These are phyloP conservation scores for Sphaerophoria rueppellii DNA, from an alignment of 2,888 invertebrate species.

Conservation along the genomic window DNA sequence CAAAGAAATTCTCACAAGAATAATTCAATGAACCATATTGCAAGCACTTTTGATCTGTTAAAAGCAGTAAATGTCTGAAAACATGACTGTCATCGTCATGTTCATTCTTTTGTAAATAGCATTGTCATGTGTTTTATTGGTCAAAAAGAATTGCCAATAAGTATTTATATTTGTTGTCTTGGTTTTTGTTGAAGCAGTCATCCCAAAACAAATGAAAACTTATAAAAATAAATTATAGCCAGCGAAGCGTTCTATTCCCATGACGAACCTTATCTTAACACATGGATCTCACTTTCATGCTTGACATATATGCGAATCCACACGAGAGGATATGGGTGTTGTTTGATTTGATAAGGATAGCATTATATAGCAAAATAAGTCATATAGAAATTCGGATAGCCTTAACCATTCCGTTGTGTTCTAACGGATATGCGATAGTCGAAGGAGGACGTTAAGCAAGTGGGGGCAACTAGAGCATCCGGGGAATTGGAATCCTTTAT, in stretches of 20 bases:
- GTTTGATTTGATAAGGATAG: slow-evolving; percentile 43
- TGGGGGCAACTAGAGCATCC: slow-evolving; percentile 20
- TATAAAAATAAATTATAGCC: not conserved
- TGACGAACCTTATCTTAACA: not conserved
- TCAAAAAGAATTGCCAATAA: not conserved
- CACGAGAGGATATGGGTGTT: not conserved
- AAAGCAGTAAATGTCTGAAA: not conserved
- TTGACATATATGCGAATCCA: slow-evolving; percentile 34
- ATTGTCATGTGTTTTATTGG: not conserved
- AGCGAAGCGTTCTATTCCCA: not conserved
- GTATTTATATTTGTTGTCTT: not conserved
- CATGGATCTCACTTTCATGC: slow-evolving; percentile 25
- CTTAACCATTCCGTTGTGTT: slow-evolving; percentile 56
- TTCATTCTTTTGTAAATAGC: not conserved
- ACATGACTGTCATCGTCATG: not conserved
- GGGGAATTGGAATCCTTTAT: slow-evolving; percentile 57
- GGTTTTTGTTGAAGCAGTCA: slow-evolving; percentile 4
- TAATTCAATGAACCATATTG: not conserved
- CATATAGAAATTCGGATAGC: slow-evolving; percentile 38
- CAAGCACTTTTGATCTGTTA: not conserved
- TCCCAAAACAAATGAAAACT: slow-evolving; percentile 14
- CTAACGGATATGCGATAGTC: slow-evolving; percentile 4
- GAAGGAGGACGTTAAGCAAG: not conserved
- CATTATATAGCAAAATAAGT: slow-evolving; percentile 45
- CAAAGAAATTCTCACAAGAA: not conserved